Base-by-base conservation (phyloP, 2,888 invertebrate species). In the Rotaria sp. region DNA sequence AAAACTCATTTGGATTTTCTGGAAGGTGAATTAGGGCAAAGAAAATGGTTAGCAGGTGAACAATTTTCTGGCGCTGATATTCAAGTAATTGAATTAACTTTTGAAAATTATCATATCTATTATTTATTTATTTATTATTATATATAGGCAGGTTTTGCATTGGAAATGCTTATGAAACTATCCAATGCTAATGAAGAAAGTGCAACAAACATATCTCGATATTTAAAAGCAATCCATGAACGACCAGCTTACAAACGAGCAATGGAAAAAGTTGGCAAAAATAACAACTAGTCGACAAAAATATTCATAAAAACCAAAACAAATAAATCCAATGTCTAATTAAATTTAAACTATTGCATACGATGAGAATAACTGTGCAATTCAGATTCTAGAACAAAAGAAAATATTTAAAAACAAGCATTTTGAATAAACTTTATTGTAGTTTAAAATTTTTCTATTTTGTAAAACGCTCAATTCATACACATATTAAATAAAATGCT, bases 1-100 rank as follows among this genome's bases (percentile, higher is more conserved):
- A 35, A 21, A 18, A 35, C 35, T 15, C 67, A 67, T 67, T 18
- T 67, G 18, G 21, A 67, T 67, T 67, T 67, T 67, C 35, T 67
- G 5, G 67, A 67, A 67, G 35, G 35, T 2, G 67, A 67, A 35
- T 18, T 80, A n/a, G 38, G 13, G n/a, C 26, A 80, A 80, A 24
- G 80, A 41, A 45, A 80, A 45, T 80, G 45, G 41, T n/a, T 80
- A 26, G 80, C 80, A 1, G 80, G 80, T 45, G 45, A 80, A 13
- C 26, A 80, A 80, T 80, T 80, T 80, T 80, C 80, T n/a, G 80
- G 45, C 45, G 80, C 80, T n/a, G 80, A 80, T 45, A 80, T 80
- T 80, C 80, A 80, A n/a, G 67, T 67, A 67, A 55, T 26, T 26
- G 24, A 26, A 55, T 67, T 15, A 13, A 11, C 2, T 59, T 21